These are phyloP conservation scores for Zaprionus taronus DNA, from an alignment of 1,140 invertebrate genomes.

Conservation along the genomic window DNA sequence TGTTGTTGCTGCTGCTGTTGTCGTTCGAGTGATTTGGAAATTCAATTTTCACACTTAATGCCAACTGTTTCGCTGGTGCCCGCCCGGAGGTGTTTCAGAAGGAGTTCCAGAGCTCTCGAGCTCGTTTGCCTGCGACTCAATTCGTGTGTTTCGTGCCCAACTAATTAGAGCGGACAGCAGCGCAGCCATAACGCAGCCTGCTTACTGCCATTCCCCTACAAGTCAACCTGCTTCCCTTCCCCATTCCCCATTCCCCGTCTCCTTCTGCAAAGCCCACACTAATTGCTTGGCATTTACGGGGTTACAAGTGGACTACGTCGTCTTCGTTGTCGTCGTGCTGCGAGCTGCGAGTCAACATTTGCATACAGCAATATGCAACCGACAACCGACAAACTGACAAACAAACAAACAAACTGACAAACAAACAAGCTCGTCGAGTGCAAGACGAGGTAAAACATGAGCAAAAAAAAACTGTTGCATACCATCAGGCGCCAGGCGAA, in stretches of 20 bases:
- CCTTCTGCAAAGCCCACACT: conserved; percentile 29
- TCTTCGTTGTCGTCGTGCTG: not conserved
- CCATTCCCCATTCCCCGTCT: not conserved
- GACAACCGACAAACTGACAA: conserved; percentile 57
- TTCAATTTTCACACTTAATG: conserved; percentile 82
- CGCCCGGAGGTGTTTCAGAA: not conserved
- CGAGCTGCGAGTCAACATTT: conserved; percentile 68
- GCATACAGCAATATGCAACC: conserved; percentile 77
- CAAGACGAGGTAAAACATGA: conserved; percentile 6
- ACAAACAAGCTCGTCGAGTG: conserved; percentile 42
- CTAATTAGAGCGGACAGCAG: conserved; percentile 71
- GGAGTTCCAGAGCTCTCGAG: conserved; percentile 13
- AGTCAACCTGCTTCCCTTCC: not conserved
- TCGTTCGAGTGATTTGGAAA: conserved; percentile 77
- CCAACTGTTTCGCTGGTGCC: conserved; percentile 52
- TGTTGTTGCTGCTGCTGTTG: conserved; percentile 23
- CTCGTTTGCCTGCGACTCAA: conserved; percentile 60
- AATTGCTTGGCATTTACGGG: conserved; percentile 79
- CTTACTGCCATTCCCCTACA: not conserved
- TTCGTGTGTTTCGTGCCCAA: conserved; percentile 71
- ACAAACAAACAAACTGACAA: conserved; percentile 22
- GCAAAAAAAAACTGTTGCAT: conserved; percentile 62
- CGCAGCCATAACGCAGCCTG: conserved; percentile 20
- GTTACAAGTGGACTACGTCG: conserved; percentile 51
- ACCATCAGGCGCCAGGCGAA: conserved; percentile 53